phyloP scores from a whole-genome alignment of 2,888 invertebrate genomes.

The Frankliniella intonsa region DNA sequence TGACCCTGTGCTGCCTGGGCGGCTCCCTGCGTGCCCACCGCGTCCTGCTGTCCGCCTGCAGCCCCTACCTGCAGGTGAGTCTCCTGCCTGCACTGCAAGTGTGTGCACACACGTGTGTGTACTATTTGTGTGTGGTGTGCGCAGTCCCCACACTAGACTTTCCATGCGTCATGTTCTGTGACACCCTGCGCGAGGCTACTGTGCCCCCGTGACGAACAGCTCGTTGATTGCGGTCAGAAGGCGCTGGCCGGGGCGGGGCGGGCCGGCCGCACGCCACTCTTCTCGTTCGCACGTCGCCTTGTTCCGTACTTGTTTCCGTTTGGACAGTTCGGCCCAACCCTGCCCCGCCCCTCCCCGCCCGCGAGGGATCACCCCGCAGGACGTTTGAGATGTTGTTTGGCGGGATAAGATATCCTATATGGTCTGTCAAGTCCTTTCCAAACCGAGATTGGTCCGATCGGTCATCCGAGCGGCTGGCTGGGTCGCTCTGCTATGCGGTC shows the following conservation, averaged over 20 bases:
- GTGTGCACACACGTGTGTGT: background rate
- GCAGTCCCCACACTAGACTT: background rate
- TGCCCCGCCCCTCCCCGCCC: background rate
- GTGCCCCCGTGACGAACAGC: background rate
- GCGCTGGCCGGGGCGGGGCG: background rate
- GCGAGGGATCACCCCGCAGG: background rate
- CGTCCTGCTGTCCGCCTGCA: conserved; percentile 63
- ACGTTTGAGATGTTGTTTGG: conserved; percentile 14
- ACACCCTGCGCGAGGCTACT: no score
- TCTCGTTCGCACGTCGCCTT: no score
- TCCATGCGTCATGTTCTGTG: background rate
- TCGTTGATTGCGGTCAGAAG: background rate
- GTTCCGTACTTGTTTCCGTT: no score
- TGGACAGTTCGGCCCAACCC: background rate
- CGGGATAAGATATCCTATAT: background rate
- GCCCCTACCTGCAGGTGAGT: conserved; percentile 61
- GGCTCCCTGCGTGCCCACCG: conserved; percentile 61
- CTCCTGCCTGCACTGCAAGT: background rate
- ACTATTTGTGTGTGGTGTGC: background rate
- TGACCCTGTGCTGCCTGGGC: conserved; percentile 59
- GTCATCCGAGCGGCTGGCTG: background rate
- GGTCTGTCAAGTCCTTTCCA: conserved; percentile 1
- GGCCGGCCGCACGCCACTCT: no score
- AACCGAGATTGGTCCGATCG: conserved; percentile 15
- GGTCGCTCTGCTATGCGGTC: background rate